Evolutionary conservation across 2,797 vertebrate genomes (phyloP).

Genomic region (Dendrocincla tyrannina): DNA sequence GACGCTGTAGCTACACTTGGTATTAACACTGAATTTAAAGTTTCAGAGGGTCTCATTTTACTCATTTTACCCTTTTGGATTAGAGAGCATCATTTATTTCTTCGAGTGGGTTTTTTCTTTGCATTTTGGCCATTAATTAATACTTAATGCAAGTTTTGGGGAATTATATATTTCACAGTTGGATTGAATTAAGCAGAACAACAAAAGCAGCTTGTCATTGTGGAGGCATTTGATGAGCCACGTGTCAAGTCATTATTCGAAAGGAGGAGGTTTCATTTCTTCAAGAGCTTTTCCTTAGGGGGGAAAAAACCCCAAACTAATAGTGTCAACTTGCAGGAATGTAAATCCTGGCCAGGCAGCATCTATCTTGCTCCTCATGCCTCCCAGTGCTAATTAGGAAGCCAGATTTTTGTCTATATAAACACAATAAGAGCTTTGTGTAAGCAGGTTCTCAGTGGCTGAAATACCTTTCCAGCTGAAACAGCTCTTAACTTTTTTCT

Average conservation of each 20-base stretch:
- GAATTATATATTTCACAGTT: background rate
- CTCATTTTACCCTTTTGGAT: background rate
- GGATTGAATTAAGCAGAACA: conserved; percentile 40
- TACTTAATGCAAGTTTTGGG: background rate
- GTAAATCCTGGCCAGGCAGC: conserved; percentile 34
- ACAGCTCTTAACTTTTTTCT: conserved; percentile 13
- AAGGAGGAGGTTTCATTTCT: conserved; percentile 46
- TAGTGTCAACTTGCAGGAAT: conserved; percentile 10
- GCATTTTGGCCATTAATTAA: conserved; percentile 25
- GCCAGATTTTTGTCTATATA: conserved; percentile 56
- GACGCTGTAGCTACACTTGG: background rate
- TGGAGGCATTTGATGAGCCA: conserved; percentile 12
- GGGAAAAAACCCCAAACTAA: background rate
- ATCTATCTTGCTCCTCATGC: conserved; percentile 4
- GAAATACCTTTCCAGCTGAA: conserved; percentile 42
- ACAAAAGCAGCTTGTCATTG: background rate
- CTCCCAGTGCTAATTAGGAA: conserved; percentile 65
- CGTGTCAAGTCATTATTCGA: background rate
- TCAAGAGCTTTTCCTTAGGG: conserved; percentile 16
- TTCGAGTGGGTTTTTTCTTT: background rate
- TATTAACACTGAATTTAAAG: background rate
- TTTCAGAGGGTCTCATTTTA: background rate
- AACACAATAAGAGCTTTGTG: conserved; percentile 49
- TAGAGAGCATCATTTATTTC: background rate
- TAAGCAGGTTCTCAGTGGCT: conserved; percentile 19